phyloP scores from a whole-genome alignment of 2,113 vertebrate genomes.

The Manacus vitellinus region DNA sequence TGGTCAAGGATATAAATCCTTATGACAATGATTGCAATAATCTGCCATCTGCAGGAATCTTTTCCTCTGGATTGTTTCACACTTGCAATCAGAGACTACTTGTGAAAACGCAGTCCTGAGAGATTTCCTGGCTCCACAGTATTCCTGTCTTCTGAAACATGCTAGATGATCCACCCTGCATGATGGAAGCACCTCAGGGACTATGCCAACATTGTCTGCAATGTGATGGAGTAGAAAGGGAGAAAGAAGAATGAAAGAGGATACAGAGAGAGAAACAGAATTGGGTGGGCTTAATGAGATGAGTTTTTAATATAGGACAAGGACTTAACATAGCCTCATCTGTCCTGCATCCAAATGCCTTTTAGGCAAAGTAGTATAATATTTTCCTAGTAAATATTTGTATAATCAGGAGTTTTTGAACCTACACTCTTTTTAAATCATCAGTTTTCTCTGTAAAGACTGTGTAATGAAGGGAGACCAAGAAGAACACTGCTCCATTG shows the following conservation, averaged over 20 bases:
- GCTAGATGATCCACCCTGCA: background rate
- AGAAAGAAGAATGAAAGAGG: background rate
- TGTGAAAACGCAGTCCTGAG: background rate
- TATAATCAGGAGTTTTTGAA: conserved; percentile 25
- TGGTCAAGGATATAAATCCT: background rate
- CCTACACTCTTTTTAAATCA: background rate
- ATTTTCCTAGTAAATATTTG: background rate
- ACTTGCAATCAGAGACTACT: background rate
- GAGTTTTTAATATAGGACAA: background rate
- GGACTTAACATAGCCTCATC: background rate
- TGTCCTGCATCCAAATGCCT: background rate
- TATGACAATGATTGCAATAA: background rate
- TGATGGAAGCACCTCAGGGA: background rate
- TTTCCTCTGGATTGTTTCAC: background rate
- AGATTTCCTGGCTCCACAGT: background rate
- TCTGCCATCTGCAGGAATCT: background rate
- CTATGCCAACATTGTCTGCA: background rate
- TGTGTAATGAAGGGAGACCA: conserved; percentile 12
- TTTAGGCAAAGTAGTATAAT: background rate
- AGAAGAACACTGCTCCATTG: conserved; percentile 55
- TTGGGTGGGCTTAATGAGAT: background rate
- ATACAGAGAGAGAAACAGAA: background rate
- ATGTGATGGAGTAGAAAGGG: background rate
- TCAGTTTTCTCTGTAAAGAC: background rate
- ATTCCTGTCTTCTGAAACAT: background rate